Conservation (phyloP, 2,113 vertebrate genomes). For the Protobothrops flavoviridis region DNA sequence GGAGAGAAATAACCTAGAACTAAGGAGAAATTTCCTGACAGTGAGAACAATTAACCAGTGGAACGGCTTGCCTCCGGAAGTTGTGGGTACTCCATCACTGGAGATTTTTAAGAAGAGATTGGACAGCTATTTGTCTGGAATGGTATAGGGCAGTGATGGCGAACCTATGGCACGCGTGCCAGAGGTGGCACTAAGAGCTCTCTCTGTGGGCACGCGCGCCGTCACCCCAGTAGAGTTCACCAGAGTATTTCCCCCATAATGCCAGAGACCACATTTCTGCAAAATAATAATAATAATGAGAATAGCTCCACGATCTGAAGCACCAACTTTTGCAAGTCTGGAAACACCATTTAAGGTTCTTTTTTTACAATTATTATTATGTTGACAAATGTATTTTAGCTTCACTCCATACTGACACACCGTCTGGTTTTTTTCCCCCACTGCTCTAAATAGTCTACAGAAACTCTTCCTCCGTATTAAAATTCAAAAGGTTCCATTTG, state of each 20-base stretch:
- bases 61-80: no score
- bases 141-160: no score
- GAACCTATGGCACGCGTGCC: no score
- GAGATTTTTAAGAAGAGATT: no score
- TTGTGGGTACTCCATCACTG: no score
- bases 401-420: slow-evolving; percentile 65
- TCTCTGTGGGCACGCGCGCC: no score
- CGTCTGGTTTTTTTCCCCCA: slow-evolving; percentile 61
- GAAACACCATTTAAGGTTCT: slow-evolving; percentile 41
- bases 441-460: slow-evolving; percentile 56
- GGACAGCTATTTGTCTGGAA: no score
- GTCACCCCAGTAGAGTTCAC: no score
- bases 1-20: no score
- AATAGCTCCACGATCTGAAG: slow-evolving; percentile 46
- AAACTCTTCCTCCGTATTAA: slow-evolving; percentile 52
- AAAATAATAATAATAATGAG: slow-evolving; percentile 64
- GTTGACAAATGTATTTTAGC: slow-evolving; percentile 61
- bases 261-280: slow-evolving; percentile 47
- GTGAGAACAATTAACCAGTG: no score
- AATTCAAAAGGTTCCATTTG: slow-evolving; percentile 57
- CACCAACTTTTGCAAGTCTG: slow-evolving; percentile 49
- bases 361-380: slow-evolving; percentile 26
- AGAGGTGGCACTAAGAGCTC: no score
- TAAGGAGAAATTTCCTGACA: no score
- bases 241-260: slow-evolving; percentile 65